Evolutionary conservation across 2,797 vertebrate species (phyloP), one percentile per base, ranked within the genome.

Genomic region (Rhynchotus rufescens): DNA sequence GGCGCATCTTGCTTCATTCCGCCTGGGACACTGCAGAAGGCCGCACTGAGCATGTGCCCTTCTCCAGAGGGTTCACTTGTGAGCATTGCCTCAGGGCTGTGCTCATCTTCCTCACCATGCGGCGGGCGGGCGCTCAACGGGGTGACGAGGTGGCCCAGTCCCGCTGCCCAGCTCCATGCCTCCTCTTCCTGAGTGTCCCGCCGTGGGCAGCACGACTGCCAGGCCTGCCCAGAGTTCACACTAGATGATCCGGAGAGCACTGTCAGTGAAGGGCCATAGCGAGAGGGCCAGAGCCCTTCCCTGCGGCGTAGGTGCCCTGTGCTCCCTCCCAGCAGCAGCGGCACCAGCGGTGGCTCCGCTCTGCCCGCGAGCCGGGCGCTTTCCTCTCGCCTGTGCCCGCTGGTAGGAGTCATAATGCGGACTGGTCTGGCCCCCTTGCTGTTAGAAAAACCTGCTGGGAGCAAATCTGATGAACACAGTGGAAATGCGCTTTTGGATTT

Each of bases 401-500:
- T 68, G 56, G 51, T 42, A 85, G 67, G 73, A 81, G 38, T 23
- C 64, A 6, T 64, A 30, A 0, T 6, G 21, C 20, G 59, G 40
- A 89, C 6, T 6, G 56, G 25, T 68, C 57, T 90, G 86, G 54
- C 84, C 3, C 3, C 16, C 36, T 0, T 51, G 32, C 67, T 76
- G 45, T 71, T 93, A 94, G 56, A 60, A 78, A 92, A 95, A 47
- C 25, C 34, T 66, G 69, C 68, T 72, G 66, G 86, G 90, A 75
- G 66, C 49, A 91, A 86, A 68, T 51, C 54, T 85, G 74, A 85
- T 88, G 88, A 89, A 62, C 67, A 59, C 45, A 32, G 42, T 2
- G 1, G 72, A 81, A 92, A 57, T 57, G 52, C 8, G 52, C 78
- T 84, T 86, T 60, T 81, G 56, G 60, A 60, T 26, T 40, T 69